Conservation (phyloP, 2,888 invertebrate species). For the Stenolophus ochropezus region DNA sequence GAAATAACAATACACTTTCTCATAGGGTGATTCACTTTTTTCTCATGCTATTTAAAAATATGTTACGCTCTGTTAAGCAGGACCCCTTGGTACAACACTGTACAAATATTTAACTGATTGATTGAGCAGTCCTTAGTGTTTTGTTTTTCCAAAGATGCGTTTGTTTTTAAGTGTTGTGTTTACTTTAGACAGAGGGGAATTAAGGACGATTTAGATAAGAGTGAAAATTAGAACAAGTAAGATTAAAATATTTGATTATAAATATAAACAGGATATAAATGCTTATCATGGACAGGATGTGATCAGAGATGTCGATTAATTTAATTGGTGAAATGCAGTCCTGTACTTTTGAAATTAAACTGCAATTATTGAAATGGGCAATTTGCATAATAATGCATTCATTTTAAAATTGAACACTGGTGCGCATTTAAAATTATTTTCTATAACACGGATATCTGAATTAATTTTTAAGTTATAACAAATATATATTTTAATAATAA, state of each 20-base stretch:
- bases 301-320: not conserved
- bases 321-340: not conserved
- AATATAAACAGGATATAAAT: not conserved
- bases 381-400: not conserved
- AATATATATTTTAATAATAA: too few relatives aligned
- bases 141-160: slow-evolving; percentile 27
- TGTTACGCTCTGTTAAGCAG: not conserved
- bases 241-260: not conserved
- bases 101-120: slow-evolving; percentile 6
- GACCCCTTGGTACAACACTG: not conserved
- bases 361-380: not conserved
- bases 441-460: too few relatives aligned
- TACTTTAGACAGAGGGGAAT: not conserved
- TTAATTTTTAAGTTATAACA: too few relatives aligned
- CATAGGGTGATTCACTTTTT: not conserved
- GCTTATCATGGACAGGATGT: not conserved
- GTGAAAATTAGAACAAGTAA: not conserved
- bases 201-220: not conserved
- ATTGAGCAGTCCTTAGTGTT: not conserved
- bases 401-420: not conserved
- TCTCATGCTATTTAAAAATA: slow-evolving; percentile 13
- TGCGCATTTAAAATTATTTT: not conserved
- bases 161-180: slow-evolving; percentile 2
- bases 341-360: not conserved
- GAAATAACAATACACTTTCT: not conserved